A percentile compares a stretch with the other conserved stretches of the same genome.
These are phyloP conservation scores for Lophius americanus DNA, from an alignment of 2,797 vertebrate genomes.

Conservation along the genomic window DNA sequence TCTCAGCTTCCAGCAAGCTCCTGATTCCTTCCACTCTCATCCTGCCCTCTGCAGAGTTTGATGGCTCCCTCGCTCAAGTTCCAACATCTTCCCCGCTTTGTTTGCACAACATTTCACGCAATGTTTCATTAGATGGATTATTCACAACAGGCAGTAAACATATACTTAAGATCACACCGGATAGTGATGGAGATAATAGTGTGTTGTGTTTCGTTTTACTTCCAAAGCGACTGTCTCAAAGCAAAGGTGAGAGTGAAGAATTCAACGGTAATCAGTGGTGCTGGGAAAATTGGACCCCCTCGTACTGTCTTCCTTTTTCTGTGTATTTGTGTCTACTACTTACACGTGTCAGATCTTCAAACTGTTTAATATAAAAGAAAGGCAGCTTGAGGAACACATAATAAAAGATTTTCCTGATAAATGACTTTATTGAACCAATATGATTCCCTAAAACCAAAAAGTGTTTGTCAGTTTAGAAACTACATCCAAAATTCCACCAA, in stretches of 20 bases:
- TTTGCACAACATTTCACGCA: constrained; percentile 36
- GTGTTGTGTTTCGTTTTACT: constrained; percentile 11
- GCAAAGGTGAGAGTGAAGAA: constrained; percentile 24
- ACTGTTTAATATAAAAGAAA: no score
- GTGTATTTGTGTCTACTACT: no score
- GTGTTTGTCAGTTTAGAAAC: no score
- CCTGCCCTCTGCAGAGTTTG: constrained; percentile 9
- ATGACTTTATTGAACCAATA: no score
- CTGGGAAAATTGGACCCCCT: not conserved
- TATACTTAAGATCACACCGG: constrained; percentile 21
- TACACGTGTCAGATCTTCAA: no score
- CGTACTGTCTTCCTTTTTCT: no score
- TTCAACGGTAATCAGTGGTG: constrained; percentile 14
- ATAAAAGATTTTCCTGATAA: no score
- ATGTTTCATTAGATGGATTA: constrained; percentile 31
- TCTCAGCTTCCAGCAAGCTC: constrained; percentile 40
- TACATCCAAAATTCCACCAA: no score
- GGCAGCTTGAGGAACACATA: no score
- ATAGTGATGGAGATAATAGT: constrained; percentile 11
- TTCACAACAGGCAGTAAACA: constrained; percentile 24
- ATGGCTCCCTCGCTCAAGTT: constrained; percentile 13
- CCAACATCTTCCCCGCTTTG: constrained; percentile 18
- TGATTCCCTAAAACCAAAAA: no score
- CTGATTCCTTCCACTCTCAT: constrained; percentile 38
- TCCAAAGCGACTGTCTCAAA: constrained; percentile 12